Evolutionary conservation across 2,888 invertebrate species (phyloP).

Genomic region (Yponomeuta sedellus): DNA sequence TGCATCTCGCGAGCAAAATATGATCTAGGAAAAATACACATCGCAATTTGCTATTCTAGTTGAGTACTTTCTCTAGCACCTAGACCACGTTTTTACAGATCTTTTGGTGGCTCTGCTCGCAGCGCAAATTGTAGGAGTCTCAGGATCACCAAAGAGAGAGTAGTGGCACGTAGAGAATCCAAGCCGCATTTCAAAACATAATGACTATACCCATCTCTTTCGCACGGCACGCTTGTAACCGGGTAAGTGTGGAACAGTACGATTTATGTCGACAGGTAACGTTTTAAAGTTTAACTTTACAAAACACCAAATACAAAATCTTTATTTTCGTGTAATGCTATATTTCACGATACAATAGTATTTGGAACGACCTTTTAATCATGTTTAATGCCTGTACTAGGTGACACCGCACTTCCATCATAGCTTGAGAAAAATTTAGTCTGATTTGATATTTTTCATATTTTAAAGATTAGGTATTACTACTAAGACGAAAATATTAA

Average conservation of each 20-base stretch:
- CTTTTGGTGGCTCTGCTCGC: background rate
- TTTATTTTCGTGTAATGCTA: too few species aligned
- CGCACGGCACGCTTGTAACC: slow-evolving; percentile 3
- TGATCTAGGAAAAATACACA: background rate
- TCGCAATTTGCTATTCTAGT: background rate
- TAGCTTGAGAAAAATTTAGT: too few species aligned
- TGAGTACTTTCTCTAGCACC: slow-evolving; percentile 1
- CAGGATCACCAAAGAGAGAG: too few species aligned
- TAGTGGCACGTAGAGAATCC: background rate
- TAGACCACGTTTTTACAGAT: background rate
- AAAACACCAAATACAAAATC: too few species aligned
- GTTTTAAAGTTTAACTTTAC: background rate
- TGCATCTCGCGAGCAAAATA: background rate
- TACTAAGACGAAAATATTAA: too few species aligned
- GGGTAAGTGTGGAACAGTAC: background rate
- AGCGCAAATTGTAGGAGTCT: too few species aligned
- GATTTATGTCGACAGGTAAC: background rate
- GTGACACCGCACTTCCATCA: too few species aligned
- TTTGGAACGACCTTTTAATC: too few species aligned
- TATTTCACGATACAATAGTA: too few species aligned
- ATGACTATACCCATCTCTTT: slow-evolving; percentile 2
- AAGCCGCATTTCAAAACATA: background rate
- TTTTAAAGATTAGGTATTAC: too few species aligned
- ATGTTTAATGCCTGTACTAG: too few species aligned
- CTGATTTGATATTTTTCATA: too few species aligned